Base-by-base conservation (phyloP, 1,140 invertebrate genomes). In the Drosophila athabasca region DNA sequence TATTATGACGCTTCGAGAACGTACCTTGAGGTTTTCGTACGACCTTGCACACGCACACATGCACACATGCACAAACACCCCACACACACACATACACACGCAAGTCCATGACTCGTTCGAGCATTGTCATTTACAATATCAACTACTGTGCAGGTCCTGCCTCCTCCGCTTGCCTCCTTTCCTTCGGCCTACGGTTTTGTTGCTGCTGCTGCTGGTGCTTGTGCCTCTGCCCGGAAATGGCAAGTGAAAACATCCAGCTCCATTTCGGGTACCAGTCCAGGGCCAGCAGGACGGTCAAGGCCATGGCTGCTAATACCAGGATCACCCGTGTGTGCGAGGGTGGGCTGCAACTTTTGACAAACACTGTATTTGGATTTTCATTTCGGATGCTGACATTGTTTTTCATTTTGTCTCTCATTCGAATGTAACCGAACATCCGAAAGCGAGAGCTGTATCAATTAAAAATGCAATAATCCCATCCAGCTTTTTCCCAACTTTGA, bases 191-290 rank as follows among this genome's bases (percentile, higher is more conserved):
- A 9, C 9, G 41, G 11, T 41, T 39, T 22, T 57, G 31, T 52
- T 44, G 31, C 45, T n/a, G 48, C 49, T 52, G 8, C 3, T 8
- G 9, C 31, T 35, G 7, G 7, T 66, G 68, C 62, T 6, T 5
- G 6, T 59, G 69, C 57, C 70, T 60, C 46, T 68, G 53, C 26
- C 78, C 74, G 62, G 74, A 78, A 83, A 82, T 74, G 79, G 69
- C 57, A 68, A 78, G 57, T 69, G 79, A 83, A 83, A 78, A 82
- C 74, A 73, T 83, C 59, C 58, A 73, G 79, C 68, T 78, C 79
- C 60, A 81, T 82, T 81, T 82, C 45, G 53, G 44, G 50, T 35
- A 50, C 43, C 69, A 31, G 41, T n/a, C 26, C 35, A 50, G 29
- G 31, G 46, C 41, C 39, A 17, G n/a, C 19, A 50, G 19, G 35